Evolutionary conservation across 2,797 vertebrate genomes (phyloP), one percentile per base, ranked within the genome.

Genomic region (Garrulus glandarius): DNA sequence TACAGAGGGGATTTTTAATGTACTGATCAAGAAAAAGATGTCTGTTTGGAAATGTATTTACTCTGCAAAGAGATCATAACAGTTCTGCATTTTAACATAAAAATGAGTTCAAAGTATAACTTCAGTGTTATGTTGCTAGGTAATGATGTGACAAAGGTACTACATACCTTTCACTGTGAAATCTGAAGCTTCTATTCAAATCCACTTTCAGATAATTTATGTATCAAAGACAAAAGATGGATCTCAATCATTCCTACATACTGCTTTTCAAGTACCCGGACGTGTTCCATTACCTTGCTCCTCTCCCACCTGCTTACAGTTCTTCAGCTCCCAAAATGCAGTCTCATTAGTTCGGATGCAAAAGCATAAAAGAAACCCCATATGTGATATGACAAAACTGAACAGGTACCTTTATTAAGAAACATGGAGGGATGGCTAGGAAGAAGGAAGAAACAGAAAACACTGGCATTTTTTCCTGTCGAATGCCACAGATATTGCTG

Each of bases 221-320:
- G 21, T 50, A 70, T 39, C 53, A 49, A 83, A 95, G 76, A 95
- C 69, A 95, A 94, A 95, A 91, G 53, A 72, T 32, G 26, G 47
- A 60, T 71, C 64, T 93, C 41, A 63, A n/a, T 50, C 59, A 75
- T 72, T 77, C 64, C 77, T 56, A 12, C 26, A 26, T 43, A n/a
- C 5, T 57, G n/a, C 43, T 93, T 95, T 89, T 91, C 82, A 84
- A 92, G 47, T 53, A 70, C 32, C 34, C 44, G 3, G 34, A 59
- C 47, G 29, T 19, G 11, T 89, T 89, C 49, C 32, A 67, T 74
- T 78, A 52, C 36, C 29, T 87, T 87, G 82, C 53, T 72, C 21
- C 4, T 71, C 74, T 86, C 71, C 11, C 6, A 77, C 39, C 44
- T 60, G 57, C 44, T 67, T 18, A 49, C 64, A 91, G 55, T 30